Evolutionary conservation across 2,113 vertebrate genomes (phyloP).

Genomic region (Cryptotis parvus): DNA sequence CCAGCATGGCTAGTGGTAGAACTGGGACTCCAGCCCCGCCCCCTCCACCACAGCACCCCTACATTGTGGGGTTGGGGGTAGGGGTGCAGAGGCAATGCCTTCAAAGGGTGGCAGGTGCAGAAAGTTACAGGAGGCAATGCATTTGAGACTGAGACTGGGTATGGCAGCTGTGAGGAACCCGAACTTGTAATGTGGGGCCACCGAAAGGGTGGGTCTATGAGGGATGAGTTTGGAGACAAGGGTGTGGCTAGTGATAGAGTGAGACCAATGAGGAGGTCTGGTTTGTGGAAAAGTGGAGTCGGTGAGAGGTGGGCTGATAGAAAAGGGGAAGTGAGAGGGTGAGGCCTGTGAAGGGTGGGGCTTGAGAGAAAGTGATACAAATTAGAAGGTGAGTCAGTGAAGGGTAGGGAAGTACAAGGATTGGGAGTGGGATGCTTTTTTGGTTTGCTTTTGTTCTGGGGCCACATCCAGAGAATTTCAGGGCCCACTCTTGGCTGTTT

Average conservation of each 20-base stretch:
- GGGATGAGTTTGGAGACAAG: no score
- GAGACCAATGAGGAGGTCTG: neutral
- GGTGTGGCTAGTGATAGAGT: neutral
- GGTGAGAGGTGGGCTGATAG: no score
- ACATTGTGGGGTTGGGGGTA: neutral
- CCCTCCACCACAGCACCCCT: neutral
- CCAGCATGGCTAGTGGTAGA: neutral
- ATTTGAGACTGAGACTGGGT: accelerated
- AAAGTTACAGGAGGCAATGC: neutral
- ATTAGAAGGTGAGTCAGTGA: neutral
- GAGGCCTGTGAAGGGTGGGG: neutral
- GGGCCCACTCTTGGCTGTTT: no score
- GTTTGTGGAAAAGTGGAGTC: no score
- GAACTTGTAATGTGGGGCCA: no score
- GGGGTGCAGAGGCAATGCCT: neutral
- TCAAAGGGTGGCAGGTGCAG: neutral
- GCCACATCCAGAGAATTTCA: no score
- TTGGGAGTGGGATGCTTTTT: no score
- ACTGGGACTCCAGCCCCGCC: neutral
- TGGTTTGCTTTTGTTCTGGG: no score
- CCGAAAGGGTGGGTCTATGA: no score
- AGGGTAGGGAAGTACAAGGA: no score
- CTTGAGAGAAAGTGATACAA: neutral
- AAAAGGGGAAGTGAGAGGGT: neutral
- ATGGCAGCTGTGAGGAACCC: neutral